A percentile compares a stretch with the other conserved stretches of the same genome.
phyloP scores from a whole-genome alignment of 2,797 vertebrate genomes.

The Halcyon leucocephala region DNA sequence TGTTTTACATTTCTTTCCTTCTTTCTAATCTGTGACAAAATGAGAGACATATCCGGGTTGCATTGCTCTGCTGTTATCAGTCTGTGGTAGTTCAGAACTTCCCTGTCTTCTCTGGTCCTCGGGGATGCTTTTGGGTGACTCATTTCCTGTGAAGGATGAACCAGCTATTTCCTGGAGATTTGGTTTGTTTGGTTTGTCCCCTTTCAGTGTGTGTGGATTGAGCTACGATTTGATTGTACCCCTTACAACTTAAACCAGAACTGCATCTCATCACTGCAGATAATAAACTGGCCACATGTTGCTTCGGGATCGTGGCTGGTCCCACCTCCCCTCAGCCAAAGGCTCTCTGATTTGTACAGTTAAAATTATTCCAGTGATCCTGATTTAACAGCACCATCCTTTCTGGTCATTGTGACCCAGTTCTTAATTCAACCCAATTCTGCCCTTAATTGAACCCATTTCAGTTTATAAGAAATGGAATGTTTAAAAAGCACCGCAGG shows the following conservation, averaged over 20 bases:
- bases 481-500: background rate
- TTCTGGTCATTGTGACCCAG: background rate
- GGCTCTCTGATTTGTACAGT: background rate
- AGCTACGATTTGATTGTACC: background rate
- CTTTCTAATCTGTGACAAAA: background rate
- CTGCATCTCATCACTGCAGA: background rate
- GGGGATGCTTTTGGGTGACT: constrained; percentile 40
- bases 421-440: background rate
- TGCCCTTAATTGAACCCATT: background rate
- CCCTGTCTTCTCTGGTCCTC: constrained; percentile 7
- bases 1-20: background rate
- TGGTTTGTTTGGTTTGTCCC: background rate
- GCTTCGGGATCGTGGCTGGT: accelerated
- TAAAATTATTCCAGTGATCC: background rate
- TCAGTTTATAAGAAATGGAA: background rate
- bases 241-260: background rate
- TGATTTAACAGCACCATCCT: background rate
- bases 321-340: background rate
- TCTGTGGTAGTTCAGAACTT: constrained; percentile 36
- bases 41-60: background rate
- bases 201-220: background rate
- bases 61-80: background rate
- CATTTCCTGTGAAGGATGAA: constrained; percentile 63
- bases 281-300: background rate
- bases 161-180: constrained; percentile 62